Conservation (phyloP, 2,113 vertebrate genomes). For the Gopherus flavomarginatus region DNA sequence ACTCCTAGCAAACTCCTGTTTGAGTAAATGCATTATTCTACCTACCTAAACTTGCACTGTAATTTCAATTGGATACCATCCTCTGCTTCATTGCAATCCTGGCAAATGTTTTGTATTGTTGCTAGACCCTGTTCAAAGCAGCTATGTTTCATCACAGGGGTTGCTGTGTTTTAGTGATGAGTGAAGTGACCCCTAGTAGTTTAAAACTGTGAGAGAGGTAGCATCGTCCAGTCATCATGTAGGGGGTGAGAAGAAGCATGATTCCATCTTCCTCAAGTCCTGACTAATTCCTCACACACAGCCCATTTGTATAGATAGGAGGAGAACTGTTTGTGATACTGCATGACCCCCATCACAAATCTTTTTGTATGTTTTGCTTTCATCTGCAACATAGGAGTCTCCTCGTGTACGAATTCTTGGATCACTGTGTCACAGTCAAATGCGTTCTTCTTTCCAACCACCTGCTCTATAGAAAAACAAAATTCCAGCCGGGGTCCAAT, state of each 20-base stretch:
- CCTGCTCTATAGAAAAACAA: constrained; percentile 41
- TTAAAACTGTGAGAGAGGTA: background rate
- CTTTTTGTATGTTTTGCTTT: too few species aligned
- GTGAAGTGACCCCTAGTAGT: background rate
- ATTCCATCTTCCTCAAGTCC: too few species aligned
- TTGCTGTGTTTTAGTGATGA: background rate
- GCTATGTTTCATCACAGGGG: background rate
- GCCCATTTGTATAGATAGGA: too few species aligned
- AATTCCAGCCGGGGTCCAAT: background rate
- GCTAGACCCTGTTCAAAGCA: background rate
- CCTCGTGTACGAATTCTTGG: too few species aligned
- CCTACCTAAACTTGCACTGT: background rate
- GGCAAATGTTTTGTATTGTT: background rate
- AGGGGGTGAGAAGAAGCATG: too few species aligned
- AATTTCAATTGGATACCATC: background rate
- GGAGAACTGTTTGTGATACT: too few species aligned
- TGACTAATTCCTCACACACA: too few species aligned
- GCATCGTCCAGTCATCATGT: background rate
- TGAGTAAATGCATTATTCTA: background rate
- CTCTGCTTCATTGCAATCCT: background rate
- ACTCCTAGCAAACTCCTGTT: background rate
- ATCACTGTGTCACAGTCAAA: background rate
- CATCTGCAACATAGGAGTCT: too few species aligned
- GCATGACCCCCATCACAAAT: too few species aligned
- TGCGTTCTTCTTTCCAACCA: constrained; percentile 29